Conservation (phyloP, 2,797 vertebrate genomes). For the Chloroceryle inda region DNA sequence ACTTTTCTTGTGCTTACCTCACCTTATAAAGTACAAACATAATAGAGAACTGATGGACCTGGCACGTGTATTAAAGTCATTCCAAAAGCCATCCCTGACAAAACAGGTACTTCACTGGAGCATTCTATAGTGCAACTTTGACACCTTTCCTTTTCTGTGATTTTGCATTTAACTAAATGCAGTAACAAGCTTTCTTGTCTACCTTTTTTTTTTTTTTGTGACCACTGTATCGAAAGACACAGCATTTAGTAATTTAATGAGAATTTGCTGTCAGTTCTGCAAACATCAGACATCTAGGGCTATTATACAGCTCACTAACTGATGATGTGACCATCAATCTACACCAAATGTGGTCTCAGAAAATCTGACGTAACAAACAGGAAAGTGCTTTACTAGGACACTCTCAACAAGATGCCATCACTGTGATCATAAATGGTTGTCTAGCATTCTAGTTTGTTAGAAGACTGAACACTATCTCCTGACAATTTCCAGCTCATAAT, state of each 20-base stretch:
- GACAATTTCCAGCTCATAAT: background rate
- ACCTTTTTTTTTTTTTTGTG: background rate
- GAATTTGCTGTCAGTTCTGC: background rate
- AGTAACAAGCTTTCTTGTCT: background rate
- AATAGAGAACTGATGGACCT: background rate
- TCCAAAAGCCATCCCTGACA: background rate
- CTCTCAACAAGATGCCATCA: background rate
- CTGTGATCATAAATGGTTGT: background rate
- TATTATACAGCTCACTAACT: background rate
- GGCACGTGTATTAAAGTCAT: background rate
- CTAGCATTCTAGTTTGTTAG: background rate
- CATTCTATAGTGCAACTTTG: background rate
- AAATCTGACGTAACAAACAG: background rate
- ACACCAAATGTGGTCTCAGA: background rate
- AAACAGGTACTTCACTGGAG: background rate
- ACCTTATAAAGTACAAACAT: fast-evolving
- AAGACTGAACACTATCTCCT: background rate
- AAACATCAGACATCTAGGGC: background rate
- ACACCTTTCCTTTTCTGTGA: background rate
- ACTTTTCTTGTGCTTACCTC: background rate
- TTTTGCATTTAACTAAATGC: background rate
- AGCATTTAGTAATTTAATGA: background rate
- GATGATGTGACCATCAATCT: background rate
- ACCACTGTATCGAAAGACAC: background rate
- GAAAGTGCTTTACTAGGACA: background rate